Evolutionary conservation across 2,797 vertebrate species (phyloP).

Genomic region (Nannoperca obscura): DNA sequence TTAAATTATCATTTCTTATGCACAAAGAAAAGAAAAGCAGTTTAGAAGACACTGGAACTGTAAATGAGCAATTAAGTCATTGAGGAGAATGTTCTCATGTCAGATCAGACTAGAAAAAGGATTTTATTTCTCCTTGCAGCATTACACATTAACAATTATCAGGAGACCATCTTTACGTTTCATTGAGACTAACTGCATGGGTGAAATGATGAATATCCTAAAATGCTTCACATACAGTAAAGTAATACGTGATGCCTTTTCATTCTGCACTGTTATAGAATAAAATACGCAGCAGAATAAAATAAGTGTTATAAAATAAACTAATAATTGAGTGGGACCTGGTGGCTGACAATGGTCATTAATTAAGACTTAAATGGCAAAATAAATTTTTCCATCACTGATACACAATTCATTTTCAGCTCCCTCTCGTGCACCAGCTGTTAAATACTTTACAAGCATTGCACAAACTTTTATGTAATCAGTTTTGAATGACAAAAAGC

Average conservation of each 20-base stretch:
- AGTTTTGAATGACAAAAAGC: not conserved
- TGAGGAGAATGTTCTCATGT: not conserved
- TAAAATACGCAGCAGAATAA: constrained; percentile 10
- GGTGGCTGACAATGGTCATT: not conserved
- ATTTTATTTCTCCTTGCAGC: not conserved
- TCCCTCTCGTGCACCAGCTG: not conserved
- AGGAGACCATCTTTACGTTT: not conserved
- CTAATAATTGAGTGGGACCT: constrained; percentile 15
- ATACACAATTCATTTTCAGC: not conserved
- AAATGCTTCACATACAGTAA: not conserved
- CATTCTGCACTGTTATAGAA: constrained; percentile 7
- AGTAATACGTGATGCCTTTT: not conserved
- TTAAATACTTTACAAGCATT: not conserved
- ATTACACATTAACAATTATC: not conserved
- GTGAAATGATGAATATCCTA: not conserved
- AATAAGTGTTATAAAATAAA: constrained; percentile 29
- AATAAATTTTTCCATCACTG: not conserved
- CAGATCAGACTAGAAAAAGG: not conserved
- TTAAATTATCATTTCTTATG: not conserved
- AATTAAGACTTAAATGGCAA: constrained; percentile 17
- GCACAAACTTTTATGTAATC: not conserved
- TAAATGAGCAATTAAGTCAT: not conserved
- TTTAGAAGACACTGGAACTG: not conserved
- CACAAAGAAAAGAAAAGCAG: not conserved
- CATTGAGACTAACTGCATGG: constrained; percentile 1